Percentiles rank a stretch among this genome's conserved stretches.
Evolutionary conservation across 2,888 invertebrate species (phyloP).

Genomic region (Microctonus aethiopoides): DNA sequence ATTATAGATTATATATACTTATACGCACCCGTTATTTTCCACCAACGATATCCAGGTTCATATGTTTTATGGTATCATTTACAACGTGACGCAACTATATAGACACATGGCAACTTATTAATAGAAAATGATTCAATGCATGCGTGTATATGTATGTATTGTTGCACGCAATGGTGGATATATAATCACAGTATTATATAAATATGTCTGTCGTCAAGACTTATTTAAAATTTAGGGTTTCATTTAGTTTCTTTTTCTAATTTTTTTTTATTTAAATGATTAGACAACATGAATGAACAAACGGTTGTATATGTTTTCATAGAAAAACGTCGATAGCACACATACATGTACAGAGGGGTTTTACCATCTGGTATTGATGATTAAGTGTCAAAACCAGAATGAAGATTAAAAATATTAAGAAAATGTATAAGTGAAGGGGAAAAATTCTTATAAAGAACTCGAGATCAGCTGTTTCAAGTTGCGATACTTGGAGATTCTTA

Average conservation of each 20-base stretch:
- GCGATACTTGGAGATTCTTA: not conserved
- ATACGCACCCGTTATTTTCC: not conserved
- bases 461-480: not conserved
- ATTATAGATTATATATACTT: not conserved
- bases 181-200: slow-evolving; percentile 21
- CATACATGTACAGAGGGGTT: not conserved
- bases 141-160: not conserved
- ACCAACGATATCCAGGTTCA: not conserved
- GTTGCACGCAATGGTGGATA: slow-evolving; percentile 17
- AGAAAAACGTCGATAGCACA: not conserved
- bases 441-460: not conserved
- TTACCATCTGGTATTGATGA: not conserved
- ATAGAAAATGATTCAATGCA: slow-evolving; percentile 12
- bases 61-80: slow-evolving; percentile 16
- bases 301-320: not conserved
- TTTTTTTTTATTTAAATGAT: slow-evolving; percentile 2
- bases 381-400: not conserved
- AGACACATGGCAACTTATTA: not conserved
- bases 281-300: slow-evolving; percentile 17
- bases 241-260: slow-evolving; percentile 2
- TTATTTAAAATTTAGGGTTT: slow-evolving; percentile 25
- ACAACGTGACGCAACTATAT: slow-evolving; percentile 7
- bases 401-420: not conserved
- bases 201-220: slow-evolving; percentile 10
- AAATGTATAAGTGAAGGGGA: too few species aligned